Percentiles rank a stretch among this genome's conserved stretches.
These are phyloP conservation scores for Onychomys leucogaster DNA, from an alignment of 2,797 vertebrate genomes.

Conservation along the genomic window DNA sequence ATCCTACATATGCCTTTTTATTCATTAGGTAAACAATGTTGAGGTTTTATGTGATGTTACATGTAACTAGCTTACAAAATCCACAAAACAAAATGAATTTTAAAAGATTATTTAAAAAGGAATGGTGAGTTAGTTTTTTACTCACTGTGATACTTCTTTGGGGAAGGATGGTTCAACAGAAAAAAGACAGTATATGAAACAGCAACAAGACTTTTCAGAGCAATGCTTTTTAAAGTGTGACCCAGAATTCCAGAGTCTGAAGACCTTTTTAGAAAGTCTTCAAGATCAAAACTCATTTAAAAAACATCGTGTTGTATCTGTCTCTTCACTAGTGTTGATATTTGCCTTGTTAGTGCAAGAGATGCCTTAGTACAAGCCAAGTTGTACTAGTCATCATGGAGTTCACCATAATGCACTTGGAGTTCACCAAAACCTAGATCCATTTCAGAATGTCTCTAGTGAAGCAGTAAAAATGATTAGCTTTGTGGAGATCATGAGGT, in stretches of 20 bases:
- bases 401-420: background rate
- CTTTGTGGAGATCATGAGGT: background rate
- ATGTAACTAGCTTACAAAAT: background rate
- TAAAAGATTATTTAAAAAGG: background rate
- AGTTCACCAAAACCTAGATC: background rate
- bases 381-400: background rate
- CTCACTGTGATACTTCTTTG: background rate
- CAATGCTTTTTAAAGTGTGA: constrained; percentile 27
- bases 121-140: background rate
- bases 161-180: background rate
- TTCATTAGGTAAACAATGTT: background rate
- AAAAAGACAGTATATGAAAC: background rate
- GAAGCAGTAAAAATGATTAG: background rate
- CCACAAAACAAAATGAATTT: background rate
- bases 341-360: constrained; percentile 3
- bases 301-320: background rate
- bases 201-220: background rate
- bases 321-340: background rate
- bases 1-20: background rate
- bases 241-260: background rate
- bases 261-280: constrained; percentile 2
- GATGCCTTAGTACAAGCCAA: background rate
- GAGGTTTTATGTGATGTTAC: background rate
- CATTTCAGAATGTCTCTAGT: background rate
- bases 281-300: constrained; percentile 11